Evolutionary conservation across 2,888 invertebrate genomes (phyloP), one percentile per base, ranked within the genome.

Genomic region (Eristalis intricaria): DNA sequence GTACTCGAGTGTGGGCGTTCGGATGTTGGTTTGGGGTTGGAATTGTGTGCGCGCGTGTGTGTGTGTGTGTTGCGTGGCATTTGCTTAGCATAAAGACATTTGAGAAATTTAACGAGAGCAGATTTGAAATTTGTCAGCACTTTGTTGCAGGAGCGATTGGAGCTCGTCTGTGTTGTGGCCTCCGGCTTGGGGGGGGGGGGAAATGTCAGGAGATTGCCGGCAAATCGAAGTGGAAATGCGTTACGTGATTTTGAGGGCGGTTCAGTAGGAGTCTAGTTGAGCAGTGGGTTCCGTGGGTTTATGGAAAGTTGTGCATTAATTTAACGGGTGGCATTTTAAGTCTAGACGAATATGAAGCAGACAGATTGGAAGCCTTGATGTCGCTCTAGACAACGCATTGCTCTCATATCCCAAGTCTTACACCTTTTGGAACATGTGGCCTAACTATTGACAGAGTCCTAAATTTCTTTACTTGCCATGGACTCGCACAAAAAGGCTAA

Each of bases 51-150:
- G 13, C 2, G 5, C 19, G 50, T 19, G 19, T 50, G 50, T n/a
- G 50, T 26, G 26, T 26, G 1, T 0, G 50, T 66, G 76, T 32
- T 50, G 58, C 50, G 65, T 71, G 35, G 38, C 43, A 63, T 43
- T 75, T 69, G 22, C 11, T n/a, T n/a, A 22, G 65, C 23, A 79
- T 79, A 35, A 74, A 65, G 64, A 56, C 65, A 50, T 65, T 81
- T 60, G 50, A 15, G 19, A 63, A 32, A 7, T 68, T 80, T 76
- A 76, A 84, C 40, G 81, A 68, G 76, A 23, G 19, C 13, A 58
- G 15, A 38, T 75, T 75, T 81, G 11, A 4, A 40, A 40, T 43
- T 50, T 50, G 29, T 38, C 0, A 19, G 3, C 15, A 76, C 66
- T 60, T 64, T 73, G 84, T 76, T 76, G 81, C 50, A 63, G 58